phyloP scores from a whole-genome alignment of 2,888 invertebrate species.

The Catocala sponsa region DNA sequence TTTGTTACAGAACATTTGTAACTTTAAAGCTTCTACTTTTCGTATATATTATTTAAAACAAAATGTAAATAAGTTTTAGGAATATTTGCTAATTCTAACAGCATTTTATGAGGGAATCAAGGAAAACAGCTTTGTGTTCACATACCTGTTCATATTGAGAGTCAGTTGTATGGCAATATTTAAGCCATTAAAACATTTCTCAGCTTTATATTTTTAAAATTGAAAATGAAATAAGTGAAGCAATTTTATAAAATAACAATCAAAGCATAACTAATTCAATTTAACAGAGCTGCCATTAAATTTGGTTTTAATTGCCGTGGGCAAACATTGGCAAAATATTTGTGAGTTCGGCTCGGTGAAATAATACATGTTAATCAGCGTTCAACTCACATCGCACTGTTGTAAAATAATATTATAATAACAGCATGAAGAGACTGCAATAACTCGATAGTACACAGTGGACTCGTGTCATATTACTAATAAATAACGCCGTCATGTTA shows the following conservation, averaged over 20 bases:
- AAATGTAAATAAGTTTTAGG: not conserved
- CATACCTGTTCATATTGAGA: not conserved
- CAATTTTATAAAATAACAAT: constrained; percentile 45
- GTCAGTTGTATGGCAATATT: constrained; percentile 5
- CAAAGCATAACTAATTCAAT: constrained; percentile 50
- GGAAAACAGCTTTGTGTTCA: no score
- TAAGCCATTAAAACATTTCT: constrained; percentile 9
- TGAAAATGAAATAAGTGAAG: constrained; percentile 21
- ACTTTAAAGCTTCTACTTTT: no score
- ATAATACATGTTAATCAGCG: constrained; percentile 10
- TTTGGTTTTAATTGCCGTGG: constrained; percentile 20
- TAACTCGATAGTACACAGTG: constrained; percentile 5
- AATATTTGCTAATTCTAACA: no score
- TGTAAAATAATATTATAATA: constrained; percentile 3
- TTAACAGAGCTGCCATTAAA: constrained; percentile 38
- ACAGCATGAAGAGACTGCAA: constrained; percentile 14
- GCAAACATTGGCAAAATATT: constrained; percentile 28
- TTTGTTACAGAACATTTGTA: no score
- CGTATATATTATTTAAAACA: no score
- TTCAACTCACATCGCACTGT: no score
- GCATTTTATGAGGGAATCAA: no score
- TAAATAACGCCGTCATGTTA: constrained; percentile 18
- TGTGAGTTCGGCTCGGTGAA: constrained; percentile 16
- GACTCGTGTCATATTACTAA: constrained; percentile 23
- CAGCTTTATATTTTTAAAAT: constrained; percentile 5